Percentiles rank a stretch among this genome's conserved stretches.
These are phyloP conservation scores for Anaspis maculata DNA, from an alignment of 2,888 invertebrate species.

Conservation along the genomic window DNA sequence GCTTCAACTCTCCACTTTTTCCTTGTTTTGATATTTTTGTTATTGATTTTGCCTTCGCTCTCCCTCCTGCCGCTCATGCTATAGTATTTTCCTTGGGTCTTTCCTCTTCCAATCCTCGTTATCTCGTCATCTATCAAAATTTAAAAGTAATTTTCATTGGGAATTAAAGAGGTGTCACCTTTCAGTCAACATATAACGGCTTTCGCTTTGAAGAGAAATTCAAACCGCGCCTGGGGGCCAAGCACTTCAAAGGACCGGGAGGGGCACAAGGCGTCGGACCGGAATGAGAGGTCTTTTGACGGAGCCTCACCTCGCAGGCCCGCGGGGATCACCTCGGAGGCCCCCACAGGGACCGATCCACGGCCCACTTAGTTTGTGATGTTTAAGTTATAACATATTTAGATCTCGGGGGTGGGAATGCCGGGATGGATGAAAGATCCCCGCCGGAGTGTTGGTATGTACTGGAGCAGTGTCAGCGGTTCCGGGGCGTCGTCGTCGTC, in stretches of 20 bases:
- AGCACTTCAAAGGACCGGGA: slow-evolving; percentile 32
- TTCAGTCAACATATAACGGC: slow-evolving; percentile 29
- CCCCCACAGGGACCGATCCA: slow-evolving; percentile 16
- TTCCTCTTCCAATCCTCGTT: slow-evolving; percentile 15
- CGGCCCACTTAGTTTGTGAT: slow-evolving; percentile 28
- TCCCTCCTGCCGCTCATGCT: too few species aligned
- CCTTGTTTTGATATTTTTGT: slow-evolving; percentile 6
- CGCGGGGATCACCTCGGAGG: slow-evolving; percentile 13
- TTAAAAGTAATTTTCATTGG: slow-evolving; percentile 40
- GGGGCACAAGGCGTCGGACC: slow-evolving; percentile 37
- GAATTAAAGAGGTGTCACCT: slow-evolving; percentile 42
- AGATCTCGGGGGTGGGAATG: slow-evolving; percentile 15
- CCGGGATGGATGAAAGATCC: slow-evolving; percentile 1
- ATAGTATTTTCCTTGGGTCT: too few species aligned
- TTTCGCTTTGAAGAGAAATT: slow-evolving; percentile 33
- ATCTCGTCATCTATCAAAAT: slow-evolving; percentile 37
- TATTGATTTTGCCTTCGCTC: slow-evolving; percentile 7
- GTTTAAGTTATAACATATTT: slow-evolving; percentile 34
- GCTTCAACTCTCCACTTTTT: too few species aligned
- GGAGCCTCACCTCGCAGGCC: slow-evolving; percentile 21
- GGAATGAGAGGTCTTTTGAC: slow-evolving; percentile 36
- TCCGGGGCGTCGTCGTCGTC: too few species aligned
- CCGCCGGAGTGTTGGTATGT: too few species aligned
- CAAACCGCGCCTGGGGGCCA: slow-evolving; percentile 31
- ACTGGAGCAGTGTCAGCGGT: too few species aligned